Evolutionary conservation across 2,113 vertebrate genomes (phyloP), one percentile per base, ranked within the genome.

Genomic region (Corydoras sp.): DNA sequence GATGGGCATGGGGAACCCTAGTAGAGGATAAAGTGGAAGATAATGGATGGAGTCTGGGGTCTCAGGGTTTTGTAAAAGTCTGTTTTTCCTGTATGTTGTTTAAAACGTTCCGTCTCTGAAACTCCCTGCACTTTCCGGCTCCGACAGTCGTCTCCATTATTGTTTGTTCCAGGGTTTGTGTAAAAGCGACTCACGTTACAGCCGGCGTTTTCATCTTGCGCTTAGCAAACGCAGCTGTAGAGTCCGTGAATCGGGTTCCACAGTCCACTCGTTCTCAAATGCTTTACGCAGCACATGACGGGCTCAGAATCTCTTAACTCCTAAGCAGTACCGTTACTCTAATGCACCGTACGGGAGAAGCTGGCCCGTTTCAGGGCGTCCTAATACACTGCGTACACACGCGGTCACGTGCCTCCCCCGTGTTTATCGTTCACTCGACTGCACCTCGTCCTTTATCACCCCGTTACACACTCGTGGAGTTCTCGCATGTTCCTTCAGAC

Each of bases 351-450:
- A 49, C 2, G 9, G 14, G 9, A 9, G 2, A 31, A 30, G 13
- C 7, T 43, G 31, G 51, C 10, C 51, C 11, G 10, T 53, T 2
- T 53, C 51, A 53, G 51, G 13, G 10, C 51, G 10, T 53, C 51
- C 51, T 53, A 53, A 64, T 15, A 64, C 29, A 69, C 10, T 13
- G 30, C 24, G 61, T 43, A 69, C 64, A 13, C 29, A 18, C 10
- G 5, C 12, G 1, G 4, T 15, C 11, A 60, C 48, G 51, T 48
- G 31, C 5, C 11, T 2, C 7, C 9, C 43, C 13, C 12, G 43
- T 66, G 55, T 50, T 66, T 73, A 66, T 73, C 63, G 58, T n/a
- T 43, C 29, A 18, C 29, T 60, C 10, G 56, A 12, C n/a, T 35
- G 24, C 31, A 31, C n/a, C 0, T 8, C n/a, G 15, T 59, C 14